Percentiles rank a stretch among this genome's conserved stretches.
These are phyloP conservation scores for Catharus minimus DNA, from an alignment of 2,113 vertebrate genomes.

Conservation along the genomic window DNA sequence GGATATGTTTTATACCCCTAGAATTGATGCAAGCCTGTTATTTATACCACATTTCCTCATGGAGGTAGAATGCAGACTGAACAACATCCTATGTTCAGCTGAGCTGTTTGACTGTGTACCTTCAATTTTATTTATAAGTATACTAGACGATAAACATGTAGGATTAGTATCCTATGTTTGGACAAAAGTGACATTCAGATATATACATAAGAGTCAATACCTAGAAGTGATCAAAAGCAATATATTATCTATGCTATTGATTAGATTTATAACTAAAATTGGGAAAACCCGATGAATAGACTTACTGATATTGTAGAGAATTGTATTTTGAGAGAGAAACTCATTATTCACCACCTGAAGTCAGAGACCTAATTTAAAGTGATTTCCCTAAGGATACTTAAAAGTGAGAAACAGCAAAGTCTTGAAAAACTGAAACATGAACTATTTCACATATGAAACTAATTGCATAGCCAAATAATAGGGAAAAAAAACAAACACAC, in stretches of 20 bases:
- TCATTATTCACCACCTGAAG: neutral
- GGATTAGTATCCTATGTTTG: neutral
- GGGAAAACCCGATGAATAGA: neutral
- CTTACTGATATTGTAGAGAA: neutral
- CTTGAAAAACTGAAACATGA: neutral
- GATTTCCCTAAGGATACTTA: neutral
- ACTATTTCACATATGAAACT: neutral
- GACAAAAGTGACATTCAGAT: neutral
- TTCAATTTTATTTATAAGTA: neutral
- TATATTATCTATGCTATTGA: neutral
- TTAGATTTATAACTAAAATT: neutral
- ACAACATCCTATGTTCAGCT: neutral
- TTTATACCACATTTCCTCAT: neutral
- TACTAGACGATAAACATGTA: neutral
- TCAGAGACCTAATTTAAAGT: neutral
- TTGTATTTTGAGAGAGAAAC: accelerated
- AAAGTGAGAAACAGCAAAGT: neutral
- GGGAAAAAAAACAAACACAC: accelerated
- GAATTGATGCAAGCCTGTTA: neutral
- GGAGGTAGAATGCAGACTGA: neutral
- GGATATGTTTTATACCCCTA: conserved; percentile 24
- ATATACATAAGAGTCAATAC: neutral
- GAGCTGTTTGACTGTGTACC: neutral
- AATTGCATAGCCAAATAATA: neutral
- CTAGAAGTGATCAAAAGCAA: neutral